Percentiles rank a stretch among this genome's conserved stretches.
These are phyloP conservation scores for Anagyrus pseudococci DNA, from an alignment of 2,888 invertebrate genomes.

Conservation along the genomic window DNA sequence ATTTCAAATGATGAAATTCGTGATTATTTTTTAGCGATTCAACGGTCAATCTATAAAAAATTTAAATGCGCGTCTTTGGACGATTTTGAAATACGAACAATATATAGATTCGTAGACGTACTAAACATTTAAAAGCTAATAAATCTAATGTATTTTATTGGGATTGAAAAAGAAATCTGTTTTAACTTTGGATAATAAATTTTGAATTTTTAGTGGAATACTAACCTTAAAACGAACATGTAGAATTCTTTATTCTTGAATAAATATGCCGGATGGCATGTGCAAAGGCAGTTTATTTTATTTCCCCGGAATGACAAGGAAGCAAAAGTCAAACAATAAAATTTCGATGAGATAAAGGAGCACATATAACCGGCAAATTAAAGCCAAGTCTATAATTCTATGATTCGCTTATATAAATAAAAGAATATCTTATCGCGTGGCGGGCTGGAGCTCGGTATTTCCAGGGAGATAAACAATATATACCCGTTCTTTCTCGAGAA, in stretches of 20 bases:
- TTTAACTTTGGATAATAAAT: neutral
- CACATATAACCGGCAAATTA: neutral
- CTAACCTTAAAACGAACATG: too few relatives aligned
- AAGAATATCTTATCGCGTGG: neutral
- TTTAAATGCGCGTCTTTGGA: too few relatives aligned
- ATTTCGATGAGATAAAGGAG: neutral
- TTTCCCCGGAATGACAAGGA: neutral
- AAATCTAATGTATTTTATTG: neutral
- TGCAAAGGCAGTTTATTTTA: neutral
- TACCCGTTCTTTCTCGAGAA: neutral
- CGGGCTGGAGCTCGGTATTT: too few relatives aligned
- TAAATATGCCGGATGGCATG: constrained; percentile 9
- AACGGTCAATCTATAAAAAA: too few relatives aligned
- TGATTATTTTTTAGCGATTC: too few relatives aligned
- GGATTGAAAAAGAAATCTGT: neutral
- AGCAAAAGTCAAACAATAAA: constrained; percentile 2
- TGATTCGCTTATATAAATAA: constrained; percentile 9
- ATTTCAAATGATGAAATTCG: too few relatives aligned
- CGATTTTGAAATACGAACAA: too few relatives aligned
- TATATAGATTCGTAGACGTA: neutral
- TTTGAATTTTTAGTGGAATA: neutral
- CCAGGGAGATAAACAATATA: neutral
- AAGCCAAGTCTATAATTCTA: neutral
- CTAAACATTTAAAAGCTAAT: neutral
- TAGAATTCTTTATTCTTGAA: too few relatives aligned